Evolutionary conservation across 2,113 vertebrate species (phyloP).

Genomic region (Aphyosemion australe): DNA sequence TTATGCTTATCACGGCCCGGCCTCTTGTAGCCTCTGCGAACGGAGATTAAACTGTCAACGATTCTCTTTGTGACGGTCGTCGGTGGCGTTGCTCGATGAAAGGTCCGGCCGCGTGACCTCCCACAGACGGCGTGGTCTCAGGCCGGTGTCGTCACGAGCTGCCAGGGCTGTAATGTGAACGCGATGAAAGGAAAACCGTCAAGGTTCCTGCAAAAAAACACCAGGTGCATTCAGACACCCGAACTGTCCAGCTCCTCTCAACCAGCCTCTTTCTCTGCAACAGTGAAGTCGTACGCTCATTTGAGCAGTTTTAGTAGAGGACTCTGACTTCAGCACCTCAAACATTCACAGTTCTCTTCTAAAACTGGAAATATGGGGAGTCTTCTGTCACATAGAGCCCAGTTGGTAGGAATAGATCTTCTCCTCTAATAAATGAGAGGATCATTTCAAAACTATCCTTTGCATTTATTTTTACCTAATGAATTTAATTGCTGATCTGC

Average conservation of each 20-base stretch:
- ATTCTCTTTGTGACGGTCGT: conserved; percentile 46
- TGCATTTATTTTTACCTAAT: too few species aligned
- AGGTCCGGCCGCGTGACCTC: conserved; percentile 47
- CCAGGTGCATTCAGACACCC: conserved; percentile 67
- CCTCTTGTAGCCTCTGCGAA: conserved; percentile 48
- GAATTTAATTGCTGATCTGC: too few species aligned
- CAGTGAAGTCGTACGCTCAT: not conserved
- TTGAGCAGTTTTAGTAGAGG: too few species aligned
- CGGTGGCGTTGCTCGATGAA: conserved; percentile 39
- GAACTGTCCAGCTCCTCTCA: not conserved
- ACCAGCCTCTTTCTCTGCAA: not conserved
- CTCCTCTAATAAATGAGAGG: too few species aligned
- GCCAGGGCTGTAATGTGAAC: conserved; percentile 65
- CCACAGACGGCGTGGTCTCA: conserved; percentile 28
- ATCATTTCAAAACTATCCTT: too few species aligned
- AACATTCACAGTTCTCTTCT: too few species aligned
- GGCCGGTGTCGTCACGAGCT: conserved; percentile 45
- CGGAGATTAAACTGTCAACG: conserved; percentile 56
- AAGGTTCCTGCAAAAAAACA: conserved; percentile 32
- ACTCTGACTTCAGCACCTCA: too few species aligned
- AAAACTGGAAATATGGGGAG: too few species aligned
- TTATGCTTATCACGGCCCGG: conserved; percentile 22
- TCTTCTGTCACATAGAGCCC: too few species aligned
- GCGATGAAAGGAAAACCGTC: conserved; percentile 65
- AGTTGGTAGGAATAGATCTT: too few species aligned